Evolutionary conservation across 2,888 invertebrate genomes (phyloP).

Genomic region (Drosophila rubida): DNA sequence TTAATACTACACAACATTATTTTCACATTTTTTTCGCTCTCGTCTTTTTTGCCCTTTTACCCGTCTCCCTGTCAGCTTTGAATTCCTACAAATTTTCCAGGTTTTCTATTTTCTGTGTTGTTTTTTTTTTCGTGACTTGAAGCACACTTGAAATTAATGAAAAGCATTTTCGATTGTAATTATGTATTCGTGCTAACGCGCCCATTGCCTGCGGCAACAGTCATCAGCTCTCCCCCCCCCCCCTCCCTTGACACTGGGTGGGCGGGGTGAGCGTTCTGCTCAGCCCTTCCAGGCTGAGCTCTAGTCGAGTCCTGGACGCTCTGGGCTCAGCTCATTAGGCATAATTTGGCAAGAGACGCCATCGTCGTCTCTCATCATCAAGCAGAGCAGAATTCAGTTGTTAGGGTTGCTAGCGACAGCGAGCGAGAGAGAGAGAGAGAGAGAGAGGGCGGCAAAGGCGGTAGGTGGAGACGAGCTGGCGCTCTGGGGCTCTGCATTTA

Average conservation of each 20-base stretch:
- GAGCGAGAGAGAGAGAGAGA: not conserved
- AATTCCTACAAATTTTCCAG: not conserved
- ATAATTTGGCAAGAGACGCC: slow-evolving; percentile 56
- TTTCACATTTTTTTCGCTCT: slow-evolving; percentile 19
- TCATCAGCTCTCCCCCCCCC: slow-evolving; percentile 29
- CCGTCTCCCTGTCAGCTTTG: not conserved
- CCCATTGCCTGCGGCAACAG: slow-evolving; percentile 46
- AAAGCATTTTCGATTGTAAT: slow-evolving; percentile 78
- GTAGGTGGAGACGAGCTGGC: not conserved
- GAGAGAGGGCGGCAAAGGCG: not conserved
- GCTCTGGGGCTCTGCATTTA: slow-evolving; percentile 60
- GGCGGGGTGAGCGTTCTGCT: not conserved
- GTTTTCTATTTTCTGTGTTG: slow-evolving; percentile 8
- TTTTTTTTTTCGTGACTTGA: slow-evolving; percentile 33
- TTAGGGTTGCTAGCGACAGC: slow-evolving; percentile 13
- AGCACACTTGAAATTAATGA: slow-evolving; percentile 77
- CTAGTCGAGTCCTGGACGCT: not conserved
- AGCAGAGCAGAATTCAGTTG: slow-evolving; percentile 11
- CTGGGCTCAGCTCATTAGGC: slow-evolving; percentile 71
- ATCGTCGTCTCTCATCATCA: slow-evolving; percentile 27
- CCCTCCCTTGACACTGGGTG: not conserved
- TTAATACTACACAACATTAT: slow-evolving; percentile 54
- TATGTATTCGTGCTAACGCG: slow-evolving; percentile 75
- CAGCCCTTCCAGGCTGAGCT: slow-evolving; percentile 4
- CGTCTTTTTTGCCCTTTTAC: not conserved